Conservation (phyloP, 2,113 vertebrate genomes). For the Ahaetulla prasina region DNA sequence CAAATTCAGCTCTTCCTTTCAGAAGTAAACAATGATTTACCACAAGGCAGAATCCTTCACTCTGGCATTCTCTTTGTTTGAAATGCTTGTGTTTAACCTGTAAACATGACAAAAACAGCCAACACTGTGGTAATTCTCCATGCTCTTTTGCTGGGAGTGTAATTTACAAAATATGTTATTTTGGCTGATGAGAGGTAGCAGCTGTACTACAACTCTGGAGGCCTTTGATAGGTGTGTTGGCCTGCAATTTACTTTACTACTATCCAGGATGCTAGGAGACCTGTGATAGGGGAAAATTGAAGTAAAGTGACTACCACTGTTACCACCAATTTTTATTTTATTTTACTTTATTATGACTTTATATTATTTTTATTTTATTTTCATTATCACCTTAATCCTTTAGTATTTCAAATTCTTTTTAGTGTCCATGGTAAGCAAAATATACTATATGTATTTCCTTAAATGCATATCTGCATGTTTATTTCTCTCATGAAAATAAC, state of each 20-base stretch:
- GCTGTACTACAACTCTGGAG: not conserved
- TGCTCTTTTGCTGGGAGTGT: not conserved
- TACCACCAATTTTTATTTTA: not conserved
- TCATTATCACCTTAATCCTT: not conserved
- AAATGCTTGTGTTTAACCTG: not conserved
- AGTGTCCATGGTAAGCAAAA: not conserved
- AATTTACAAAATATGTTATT: not conserved
- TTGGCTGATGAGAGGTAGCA: not conserved
- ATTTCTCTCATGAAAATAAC: not conserved
- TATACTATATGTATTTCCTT: not conserved
- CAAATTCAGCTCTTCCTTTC: not conserved
- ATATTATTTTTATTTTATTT: not conserved
- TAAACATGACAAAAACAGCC: slow-evolving; percentile 33
- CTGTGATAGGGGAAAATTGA: not conserved
- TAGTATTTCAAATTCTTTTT: not conserved
- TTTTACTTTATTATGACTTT: not conserved
- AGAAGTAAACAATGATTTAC: rapidly evolving
- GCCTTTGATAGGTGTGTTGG: not conserved
- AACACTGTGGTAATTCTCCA: not conserved
- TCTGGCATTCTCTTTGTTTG: not conserved
- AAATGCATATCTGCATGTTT: not conserved
- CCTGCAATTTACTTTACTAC: not conserved
- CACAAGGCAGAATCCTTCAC: rapidly evolving
- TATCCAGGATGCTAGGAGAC: not conserved
- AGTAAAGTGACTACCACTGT: not conserved